Percentiles rank a stretch among this genome's conserved stretches.
Evolutionary conservation across 2,113 vertebrate genomes (phyloP).

Genomic region (Genyomyrus donnyi): DNA sequence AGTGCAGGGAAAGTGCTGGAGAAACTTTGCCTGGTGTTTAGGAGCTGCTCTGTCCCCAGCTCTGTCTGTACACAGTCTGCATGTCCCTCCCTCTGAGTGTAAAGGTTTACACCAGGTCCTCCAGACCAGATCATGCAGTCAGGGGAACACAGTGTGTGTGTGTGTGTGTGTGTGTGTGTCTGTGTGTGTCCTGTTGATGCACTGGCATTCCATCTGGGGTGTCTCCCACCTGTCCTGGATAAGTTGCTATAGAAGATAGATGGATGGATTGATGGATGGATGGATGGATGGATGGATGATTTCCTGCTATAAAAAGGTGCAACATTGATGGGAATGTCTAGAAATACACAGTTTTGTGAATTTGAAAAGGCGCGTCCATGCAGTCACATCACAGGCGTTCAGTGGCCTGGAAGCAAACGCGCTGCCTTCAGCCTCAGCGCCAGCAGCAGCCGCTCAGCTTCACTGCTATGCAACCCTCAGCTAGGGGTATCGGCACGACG

Average conservation of each 20-base stretch:
- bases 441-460: not conserved
- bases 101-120: not conserved
- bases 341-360: not conserved
- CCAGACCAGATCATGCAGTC: not conserved
- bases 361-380: not conserved
- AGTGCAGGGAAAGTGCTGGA: not conserved
- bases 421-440: constrained; percentile 12
- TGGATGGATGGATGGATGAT: not conserved
- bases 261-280: not conserved
- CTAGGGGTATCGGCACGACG: not conserved
- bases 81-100: not conserved
- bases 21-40: not conserved
- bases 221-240: not conserved
- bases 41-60: not conserved
- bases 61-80: not conserved
- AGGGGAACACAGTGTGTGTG: not conserved
- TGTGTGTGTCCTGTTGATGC: too few relatives aligned
- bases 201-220: not conserved
- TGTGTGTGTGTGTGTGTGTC: not conserved
- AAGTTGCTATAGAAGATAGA: not conserved
- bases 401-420: not conserved
- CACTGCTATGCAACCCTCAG: not conserved
- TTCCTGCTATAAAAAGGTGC: not conserved
- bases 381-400: not conserved
- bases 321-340: not conserved